These are phyloP conservation scores for Microtus oregoni DNA, from an alignment of 2,113 vertebrate species.

Conservation along the genomic window DNA sequence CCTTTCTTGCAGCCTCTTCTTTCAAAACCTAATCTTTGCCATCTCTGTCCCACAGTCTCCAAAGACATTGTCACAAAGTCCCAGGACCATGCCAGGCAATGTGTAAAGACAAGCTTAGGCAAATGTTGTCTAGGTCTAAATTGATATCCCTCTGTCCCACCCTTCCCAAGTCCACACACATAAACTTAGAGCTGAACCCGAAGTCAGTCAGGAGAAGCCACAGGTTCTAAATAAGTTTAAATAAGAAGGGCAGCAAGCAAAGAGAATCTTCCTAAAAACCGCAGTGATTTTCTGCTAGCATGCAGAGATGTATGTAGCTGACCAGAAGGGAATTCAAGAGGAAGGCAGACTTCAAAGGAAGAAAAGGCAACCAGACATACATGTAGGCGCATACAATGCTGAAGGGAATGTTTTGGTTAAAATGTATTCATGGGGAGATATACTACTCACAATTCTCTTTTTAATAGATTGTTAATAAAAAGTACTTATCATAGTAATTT, in stretches of 20 bases:
- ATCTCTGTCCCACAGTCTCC: background rate
- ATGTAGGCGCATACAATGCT: background rate
- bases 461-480: constrained; percentile 9
- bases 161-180: background rate
- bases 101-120: background rate
- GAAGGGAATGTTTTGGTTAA: background rate
- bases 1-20: background rate
- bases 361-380: background rate
- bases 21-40: background rate
- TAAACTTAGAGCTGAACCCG: background rate
- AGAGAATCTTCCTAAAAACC: background rate
- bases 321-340: background rate
- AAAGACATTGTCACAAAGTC: background rate
- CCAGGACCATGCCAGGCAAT: background rate
- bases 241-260: background rate
- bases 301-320: background rate
- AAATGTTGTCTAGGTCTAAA: background rate
- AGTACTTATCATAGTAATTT: background rate
- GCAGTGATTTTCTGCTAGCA: constrained; percentile 6
- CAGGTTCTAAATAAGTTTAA: background rate
- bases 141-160: background rate
- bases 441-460: background rate
- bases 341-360: background rate
- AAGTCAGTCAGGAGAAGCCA: background rate
- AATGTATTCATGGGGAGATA: background rate